Percentiles rank a stretch among this genome's conserved stretches.
Conservation (phyloP, 2,888 invertebrate species). For the Periphyllus acericola region DNA sequence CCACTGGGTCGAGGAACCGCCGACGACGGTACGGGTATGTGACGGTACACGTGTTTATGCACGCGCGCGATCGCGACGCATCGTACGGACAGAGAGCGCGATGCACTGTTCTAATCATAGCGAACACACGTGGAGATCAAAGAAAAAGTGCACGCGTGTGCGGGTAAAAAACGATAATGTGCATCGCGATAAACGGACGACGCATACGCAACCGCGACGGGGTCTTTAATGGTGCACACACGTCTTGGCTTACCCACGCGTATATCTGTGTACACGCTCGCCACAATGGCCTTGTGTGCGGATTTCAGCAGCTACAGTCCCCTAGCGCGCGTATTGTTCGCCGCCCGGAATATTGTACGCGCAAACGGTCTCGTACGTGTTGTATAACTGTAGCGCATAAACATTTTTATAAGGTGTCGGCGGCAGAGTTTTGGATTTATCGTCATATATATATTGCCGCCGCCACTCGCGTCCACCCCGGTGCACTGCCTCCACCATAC, state of each 20-base stretch:
- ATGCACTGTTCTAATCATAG: background rate
- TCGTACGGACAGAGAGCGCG: background rate
- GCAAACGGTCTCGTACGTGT: background rate
- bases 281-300: constrained; percentile 36
- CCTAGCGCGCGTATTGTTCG: constrained; percentile 33
- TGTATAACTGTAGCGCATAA: background rate
- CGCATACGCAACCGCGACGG: constrained; percentile 9
- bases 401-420: constrained; percentile 15
- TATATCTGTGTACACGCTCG: too few relatives aligned
- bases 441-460: constrained; percentile 29
- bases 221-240: constrained; percentile 28
- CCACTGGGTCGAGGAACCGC: background rate
- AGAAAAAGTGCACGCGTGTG: background rate
- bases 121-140: background rate
- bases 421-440: constrained; percentile 38
- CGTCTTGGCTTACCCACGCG: too few relatives aligned
- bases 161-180: constrained; percentile 7
- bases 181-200: background rate
- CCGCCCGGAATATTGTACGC: constrained; percentile 2
- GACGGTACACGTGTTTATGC: background rate
- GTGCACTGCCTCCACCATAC: background rate
- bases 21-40: background rate
- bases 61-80: background rate
- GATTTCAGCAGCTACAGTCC: constrained; percentile 27
- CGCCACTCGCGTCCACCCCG: background rate